Percentiles rank a stretch among this genome's conserved stretches.
phyloP scores from a whole-genome alignment of 2,797 vertebrate genomes.

The Chlorospingus flavigularis region DNA sequence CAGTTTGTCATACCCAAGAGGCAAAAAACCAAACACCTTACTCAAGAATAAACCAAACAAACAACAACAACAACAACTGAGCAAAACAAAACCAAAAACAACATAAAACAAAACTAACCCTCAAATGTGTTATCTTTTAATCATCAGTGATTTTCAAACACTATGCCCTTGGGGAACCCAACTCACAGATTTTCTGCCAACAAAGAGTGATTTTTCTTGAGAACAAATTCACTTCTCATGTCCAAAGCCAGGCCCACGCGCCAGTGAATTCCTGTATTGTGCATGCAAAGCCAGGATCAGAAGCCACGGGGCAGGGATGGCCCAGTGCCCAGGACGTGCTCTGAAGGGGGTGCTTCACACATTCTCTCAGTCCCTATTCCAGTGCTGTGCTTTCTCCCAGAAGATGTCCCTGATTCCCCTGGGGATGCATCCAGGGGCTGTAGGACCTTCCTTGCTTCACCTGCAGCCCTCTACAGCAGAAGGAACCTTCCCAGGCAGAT shows the following conservation, averaged over 20 bases:
- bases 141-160: conserved; percentile 16
- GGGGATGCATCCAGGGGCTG: background rate
- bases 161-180: background rate
- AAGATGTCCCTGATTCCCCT: background rate
- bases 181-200: conserved; percentile 11
- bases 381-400: background rate
- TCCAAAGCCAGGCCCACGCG: background rate
- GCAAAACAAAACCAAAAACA: background rate
- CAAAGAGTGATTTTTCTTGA: conserved; percentile 16
- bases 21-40: background rate
- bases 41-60: background rate
- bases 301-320: background rate
- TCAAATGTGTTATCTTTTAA: conserved; percentile 7
- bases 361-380: background rate
- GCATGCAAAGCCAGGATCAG: background rate
- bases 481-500: background rate
- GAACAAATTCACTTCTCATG: conserved; percentile 34
- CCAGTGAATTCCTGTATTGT: conserved; percentile 21
- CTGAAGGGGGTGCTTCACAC: background rate
- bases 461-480: background rate
- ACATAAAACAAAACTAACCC: background rate
- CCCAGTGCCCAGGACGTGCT: background rate
- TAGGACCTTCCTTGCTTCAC: background rate
- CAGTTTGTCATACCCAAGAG: background rate
- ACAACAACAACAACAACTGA: background rate